A percentile compares a stretch with the other conserved stretches of the same genome.
Evolutionary conservation across 2,113 vertebrate species (phyloP).

Genomic region (Carollia perspicillata): DNA sequence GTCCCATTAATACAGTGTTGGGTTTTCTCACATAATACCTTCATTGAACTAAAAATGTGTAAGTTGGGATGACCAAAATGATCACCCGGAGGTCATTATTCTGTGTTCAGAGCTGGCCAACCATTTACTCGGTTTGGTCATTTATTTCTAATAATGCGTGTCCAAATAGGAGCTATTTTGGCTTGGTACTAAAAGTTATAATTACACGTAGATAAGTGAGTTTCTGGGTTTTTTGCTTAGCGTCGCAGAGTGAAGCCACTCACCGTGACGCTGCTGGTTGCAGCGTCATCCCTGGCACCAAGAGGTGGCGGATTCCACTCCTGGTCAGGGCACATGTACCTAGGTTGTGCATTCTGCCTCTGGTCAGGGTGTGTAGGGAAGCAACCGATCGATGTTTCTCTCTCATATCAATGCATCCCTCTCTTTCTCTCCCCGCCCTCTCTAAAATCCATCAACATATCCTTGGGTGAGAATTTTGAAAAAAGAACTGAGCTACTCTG

Average conservation of each 20-base stretch:
- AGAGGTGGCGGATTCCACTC: too few species aligned
- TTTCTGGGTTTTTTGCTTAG: neutral
- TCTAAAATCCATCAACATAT: too few species aligned
- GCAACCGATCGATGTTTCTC: too few species aligned
- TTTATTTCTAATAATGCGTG: neutral
- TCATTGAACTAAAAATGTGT: constrained; percentile 5
- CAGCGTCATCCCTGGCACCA: too few species aligned
- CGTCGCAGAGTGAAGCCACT: neutral
- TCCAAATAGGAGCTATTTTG: neutral
- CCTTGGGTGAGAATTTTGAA: too few species aligned
- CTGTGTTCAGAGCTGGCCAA: neutral
- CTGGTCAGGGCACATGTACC: too few species aligned
- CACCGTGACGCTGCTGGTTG: too few species aligned
- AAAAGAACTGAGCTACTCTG: neutral
- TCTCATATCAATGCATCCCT: too few species aligned
- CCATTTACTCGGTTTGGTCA: neutral
- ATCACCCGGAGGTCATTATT: neutral
- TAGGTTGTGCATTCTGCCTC: too few species aligned
- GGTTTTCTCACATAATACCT: neutral
- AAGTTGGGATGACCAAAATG: neutral
- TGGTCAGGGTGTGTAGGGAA: too few species aligned
- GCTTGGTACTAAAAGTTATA: neutral
- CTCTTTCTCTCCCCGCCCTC: too few species aligned
- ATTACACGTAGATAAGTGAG: neutral
- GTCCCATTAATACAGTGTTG: neutral